These are phyloP conservation scores for Luperina testacea DNA, from an alignment of 2,888 invertebrate genomes.

Conservation along the genomic window DNA sequence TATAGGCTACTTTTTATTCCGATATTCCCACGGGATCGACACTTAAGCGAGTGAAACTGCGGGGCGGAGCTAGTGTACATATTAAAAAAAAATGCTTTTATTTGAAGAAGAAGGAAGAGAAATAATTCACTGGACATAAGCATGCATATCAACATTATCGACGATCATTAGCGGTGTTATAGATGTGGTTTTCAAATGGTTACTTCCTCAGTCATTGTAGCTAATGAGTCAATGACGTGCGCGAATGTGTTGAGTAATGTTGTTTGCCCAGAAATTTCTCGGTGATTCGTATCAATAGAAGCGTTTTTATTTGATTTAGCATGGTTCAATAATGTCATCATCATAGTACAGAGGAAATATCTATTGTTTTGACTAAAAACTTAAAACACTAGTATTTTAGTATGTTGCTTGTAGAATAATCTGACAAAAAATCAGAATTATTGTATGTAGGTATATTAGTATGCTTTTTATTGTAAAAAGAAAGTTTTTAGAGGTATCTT, in stretches of 20 bases:
- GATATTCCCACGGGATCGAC: too few relatives aligned
- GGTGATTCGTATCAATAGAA: slow-evolving; percentile 5
- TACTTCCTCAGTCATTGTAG: slow-evolving; percentile 24
- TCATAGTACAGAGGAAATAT: neutral
- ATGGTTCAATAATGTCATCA: slow-evolving; percentile 7
- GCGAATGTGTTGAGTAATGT: neutral
- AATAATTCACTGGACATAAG: neutral
- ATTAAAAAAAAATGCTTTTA: neutral
- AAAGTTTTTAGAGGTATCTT: too few relatives aligned
- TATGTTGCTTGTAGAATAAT: too few relatives aligned
- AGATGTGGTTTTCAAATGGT: slow-evolving; percentile 9
- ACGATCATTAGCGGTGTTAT: neutral
- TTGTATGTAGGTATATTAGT: too few relatives aligned
- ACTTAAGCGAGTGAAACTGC: too few relatives aligned
- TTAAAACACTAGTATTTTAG: too few relatives aligned
- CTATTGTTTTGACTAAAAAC: too few relatives aligned
- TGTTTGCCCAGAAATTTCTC: neutral
- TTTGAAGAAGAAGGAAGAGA: neutral
- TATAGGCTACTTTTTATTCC: too few relatives aligned
- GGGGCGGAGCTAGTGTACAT: too few relatives aligned
- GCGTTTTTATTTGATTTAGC: slow-evolving; percentile 9
- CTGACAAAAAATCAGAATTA: too few relatives aligned
- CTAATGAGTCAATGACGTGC: slow-evolving; percentile 31
- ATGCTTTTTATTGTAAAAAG: too few relatives aligned
- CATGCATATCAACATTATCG: neutral